These are phyloP conservation scores for Apodemus agrarius DNA, from an alignment of 2,797 vertebrate genomes.

Conservation along the genomic window DNA sequence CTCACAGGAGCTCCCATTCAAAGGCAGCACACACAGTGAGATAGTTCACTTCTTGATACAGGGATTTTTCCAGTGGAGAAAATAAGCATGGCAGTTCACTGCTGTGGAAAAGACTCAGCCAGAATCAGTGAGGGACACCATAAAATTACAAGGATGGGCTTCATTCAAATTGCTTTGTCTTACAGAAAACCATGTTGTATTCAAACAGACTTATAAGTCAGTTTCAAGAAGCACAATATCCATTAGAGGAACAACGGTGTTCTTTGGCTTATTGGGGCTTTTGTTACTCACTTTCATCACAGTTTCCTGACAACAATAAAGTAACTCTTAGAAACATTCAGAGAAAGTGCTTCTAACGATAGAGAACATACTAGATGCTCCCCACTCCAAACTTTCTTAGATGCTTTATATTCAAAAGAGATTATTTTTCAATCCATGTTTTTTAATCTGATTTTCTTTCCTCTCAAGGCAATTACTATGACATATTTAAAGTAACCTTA, in stretches of 20 bases:
- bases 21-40: slow-evolving; percentile 9
- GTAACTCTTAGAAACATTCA: slow-evolving; percentile 18
- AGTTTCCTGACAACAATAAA: background rate
- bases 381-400: background rate
- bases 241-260: background rate
- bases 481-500: slow-evolving; percentile 20
- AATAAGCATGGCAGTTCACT: slow-evolving; percentile 26
- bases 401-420: background rate
- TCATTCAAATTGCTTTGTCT: slow-evolving; percentile 20
- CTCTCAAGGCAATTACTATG: background rate
- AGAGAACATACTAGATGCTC: background rate
- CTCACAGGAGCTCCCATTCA: background rate
- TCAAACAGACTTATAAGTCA: background rate
- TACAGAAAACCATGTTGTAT: slow-evolving; percentile 31
- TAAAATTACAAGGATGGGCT: slow-evolving; percentile 34
- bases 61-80: slow-evolving; percentile 44
- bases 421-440: background rate
- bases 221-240: slow-evolving; percentile 7
- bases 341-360: background rate
- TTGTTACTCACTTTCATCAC: slow-evolving; percentile 12
- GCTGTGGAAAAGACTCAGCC: background rate
- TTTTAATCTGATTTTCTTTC: background rate
- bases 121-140: background rate
- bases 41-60: slow-evolving; percentile 10
- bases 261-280: background rate